Evolutionary conservation across 2,888 invertebrate genomes (phyloP).

Genomic region (Mythimna impura): DNA sequence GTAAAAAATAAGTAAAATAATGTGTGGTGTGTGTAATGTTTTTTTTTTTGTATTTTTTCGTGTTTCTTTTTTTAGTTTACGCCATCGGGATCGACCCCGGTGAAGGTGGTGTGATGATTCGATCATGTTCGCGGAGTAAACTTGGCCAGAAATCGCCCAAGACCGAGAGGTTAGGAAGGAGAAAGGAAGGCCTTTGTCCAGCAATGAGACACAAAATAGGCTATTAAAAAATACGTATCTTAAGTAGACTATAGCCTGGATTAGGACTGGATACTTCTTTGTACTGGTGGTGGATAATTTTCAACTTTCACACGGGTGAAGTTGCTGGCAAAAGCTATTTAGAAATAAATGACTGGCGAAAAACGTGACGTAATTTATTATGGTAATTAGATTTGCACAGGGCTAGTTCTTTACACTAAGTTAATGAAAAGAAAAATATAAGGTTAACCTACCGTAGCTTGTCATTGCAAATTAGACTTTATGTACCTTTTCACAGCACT

Average conservation of each 20-base stretch:
- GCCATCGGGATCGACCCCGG: too few relatives aligned
- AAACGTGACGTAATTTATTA: conserved; percentile 30
- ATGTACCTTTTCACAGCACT: neutral
- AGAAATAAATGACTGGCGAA: conserved; percentile 1
- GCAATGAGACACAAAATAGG: too few relatives aligned
- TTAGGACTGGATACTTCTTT: neutral
- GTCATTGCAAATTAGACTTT: conserved; percentile 7
- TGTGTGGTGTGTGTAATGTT: too few relatives aligned
- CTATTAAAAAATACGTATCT: neutral
- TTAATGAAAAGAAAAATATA: conserved; percentile 29
- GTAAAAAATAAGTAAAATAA: neutral
- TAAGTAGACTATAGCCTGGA: neutral
- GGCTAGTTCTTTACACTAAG: conserved; percentile 2
- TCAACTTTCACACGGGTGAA: too few relatives aligned
- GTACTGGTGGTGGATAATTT: neutral
- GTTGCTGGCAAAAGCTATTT: neutral
- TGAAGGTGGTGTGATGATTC: too few relatives aligned
- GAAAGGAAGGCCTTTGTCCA: too few relatives aligned
- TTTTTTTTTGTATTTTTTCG: too few relatives aligned
- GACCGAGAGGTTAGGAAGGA: too few relatives aligned
- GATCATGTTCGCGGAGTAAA: too few relatives aligned
- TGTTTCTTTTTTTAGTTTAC: too few relatives aligned
- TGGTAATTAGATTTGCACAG: conserved; percentile 26
- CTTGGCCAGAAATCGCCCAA: too few relatives aligned
- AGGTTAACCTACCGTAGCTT: conserved; percentile 2